Base-by-base conservation (phyloP, 2,113 vertebrate genomes). In the Daphoenositta chrysoptera region DNA sequence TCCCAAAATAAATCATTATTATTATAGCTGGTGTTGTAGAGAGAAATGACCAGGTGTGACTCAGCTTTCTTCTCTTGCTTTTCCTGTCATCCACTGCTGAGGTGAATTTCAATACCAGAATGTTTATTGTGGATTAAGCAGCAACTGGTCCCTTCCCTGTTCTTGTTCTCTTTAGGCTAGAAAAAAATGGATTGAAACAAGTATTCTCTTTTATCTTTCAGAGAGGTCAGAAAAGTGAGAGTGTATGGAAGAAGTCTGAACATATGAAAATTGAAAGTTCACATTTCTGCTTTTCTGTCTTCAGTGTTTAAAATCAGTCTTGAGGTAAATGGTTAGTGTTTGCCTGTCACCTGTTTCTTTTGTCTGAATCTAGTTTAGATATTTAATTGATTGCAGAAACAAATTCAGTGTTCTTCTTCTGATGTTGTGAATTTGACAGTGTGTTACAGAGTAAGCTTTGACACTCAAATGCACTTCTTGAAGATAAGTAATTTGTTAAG, bases 1-100 rank as follows among this genome's bases (percentile, higher is more conserved):
- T 95, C 92, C 40, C 53, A 81, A 81, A 96, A 96, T 90, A 96
- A 97, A 75, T 88, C 71, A 39, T 80, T 78, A 84, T 83, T 90
- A 47, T 90, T 91, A 22, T 27, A 81, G 56, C 44, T 88, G 76
- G 33, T 89, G 42, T 68, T 94, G 31, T 77, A 64, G 72, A 75
- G 42, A 77, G 85, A 86, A 92, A 81, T 87, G 90, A 86, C 71
- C 78, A 90, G 58, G 71, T 78, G 76, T 95, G 92, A 88, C 71
- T 96, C 83, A 92, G 76, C 53, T 92, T 87, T 87, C 40, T 90
- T 96, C 60, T 61, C 51, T 81, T 48, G 60, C 60, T 89, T 93
- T 92, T 95, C 47, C 56, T 93, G 76, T 80, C 85, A 54, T 11
- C 66, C 68, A 50, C 35, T 73, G 28, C 63, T 92, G 64, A 92